Evolutionary conservation across 2,888 invertebrate genomes (phyloP), one percentile per base, ranked within the genome.

Genomic region (Ectemnius cavifrons): DNA sequence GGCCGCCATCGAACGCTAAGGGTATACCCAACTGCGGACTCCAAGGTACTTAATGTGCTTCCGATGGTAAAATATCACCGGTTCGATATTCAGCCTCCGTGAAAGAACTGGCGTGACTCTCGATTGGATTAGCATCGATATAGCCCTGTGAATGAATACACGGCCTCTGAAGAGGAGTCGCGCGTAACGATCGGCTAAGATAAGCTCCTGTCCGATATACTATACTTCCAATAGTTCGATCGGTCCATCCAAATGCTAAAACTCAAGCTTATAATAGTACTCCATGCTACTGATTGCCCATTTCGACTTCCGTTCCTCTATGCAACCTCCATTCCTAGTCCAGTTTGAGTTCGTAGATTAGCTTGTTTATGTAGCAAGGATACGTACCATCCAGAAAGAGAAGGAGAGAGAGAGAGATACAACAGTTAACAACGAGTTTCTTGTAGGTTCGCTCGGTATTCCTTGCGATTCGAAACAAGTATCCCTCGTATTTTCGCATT

Each of bases 61-160:
- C 18, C 13, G 16, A 18, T 49, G 62, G 69, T 65, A 49, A 60
- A 58, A 11, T 63, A 61, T 45, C 37, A 11, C 37, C 37, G 37
- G 37, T 37, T 6, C 47, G 63, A 59, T n/a, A 23, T 16, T 27
- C 16, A 20, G 45, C 27, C 23, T 37, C 46, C 46, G 61, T 37
- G 56, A 49, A 67, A 37, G 37, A 37, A 14, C 52, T 59, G 46
- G 65, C 45, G 37, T 62, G 64, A 77, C 72, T 72, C 18, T 45
- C 67, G 63, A 68, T 63, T 75, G 69, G 70, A 77, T 74, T 70
- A 77, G 67, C 45, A 28, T 49, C 45, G 56, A 59, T 63, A 14
- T 37, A 52, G n/a, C 13, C 23, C 23, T n/a, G 56, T 13, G 46
- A 37, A 47, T 37, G 37, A 37, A 37, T 37, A 37, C 37, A 16